Evolutionary conservation across 1,140 invertebrate species (phyloP), one percentile per base, ranked within the genome.

Genomic region (Drosophila santomea): DNA sequence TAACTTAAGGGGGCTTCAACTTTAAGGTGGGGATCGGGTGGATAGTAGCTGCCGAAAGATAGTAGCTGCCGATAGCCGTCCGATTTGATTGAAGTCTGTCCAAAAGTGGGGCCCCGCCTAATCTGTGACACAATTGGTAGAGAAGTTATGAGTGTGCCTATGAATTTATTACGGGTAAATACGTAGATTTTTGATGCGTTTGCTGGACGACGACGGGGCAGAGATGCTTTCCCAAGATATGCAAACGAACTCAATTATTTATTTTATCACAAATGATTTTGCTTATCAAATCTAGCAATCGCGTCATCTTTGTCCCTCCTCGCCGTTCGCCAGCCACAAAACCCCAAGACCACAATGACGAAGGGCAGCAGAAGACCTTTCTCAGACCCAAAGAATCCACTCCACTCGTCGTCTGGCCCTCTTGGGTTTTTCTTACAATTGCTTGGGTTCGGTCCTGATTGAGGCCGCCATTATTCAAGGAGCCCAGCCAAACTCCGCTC

Each of bases 231-330:
- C 74, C 84, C 84, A 80, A 73, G 84, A 89, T 89, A 89, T 89
- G 84, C 84, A 89, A 89, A 89, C 84, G 84, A 89, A 89, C 84
- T 89, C 84, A 89, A 89, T 89, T 89, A 89, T 89, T 89, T 89
- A 89, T 89, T 89, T 89, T 89, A 89, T 89, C 84, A 89, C 84
- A 89, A 89, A 89, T 89, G 84, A 89, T 89, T 88, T 89, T 62
- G 83, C 84, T 89, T 89, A 89, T 89, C 84, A 66, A 84, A 89
- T 89, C 80, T 84, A 90, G 77, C 82, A 89, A 89, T 89, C 84
- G 84, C 69, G 58, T 72, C 80, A 72, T 77, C 84, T 88, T 69
- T 71, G 43, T 71, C 66, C 57, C 25, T 25, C 25, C 4, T 25
- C 25, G 25, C 25, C 25, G 25, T 25, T 25, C 25, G 25, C 25